Conservation (phyloP, 1,140 invertebrate genomes). For the Drosophila sulfurigaster region DNA sequence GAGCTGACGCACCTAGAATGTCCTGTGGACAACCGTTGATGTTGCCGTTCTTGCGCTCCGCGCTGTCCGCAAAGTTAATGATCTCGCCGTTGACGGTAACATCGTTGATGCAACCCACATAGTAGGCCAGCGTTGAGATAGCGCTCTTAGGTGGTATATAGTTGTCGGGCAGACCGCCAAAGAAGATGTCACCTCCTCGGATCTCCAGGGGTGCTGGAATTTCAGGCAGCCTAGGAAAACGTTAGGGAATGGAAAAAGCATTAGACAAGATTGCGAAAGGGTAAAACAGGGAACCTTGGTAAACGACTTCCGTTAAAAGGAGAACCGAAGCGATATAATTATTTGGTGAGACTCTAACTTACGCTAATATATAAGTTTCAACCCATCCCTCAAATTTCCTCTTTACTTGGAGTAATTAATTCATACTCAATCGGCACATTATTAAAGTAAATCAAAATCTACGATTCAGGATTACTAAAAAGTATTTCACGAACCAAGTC, state of each 20-base stretch:
- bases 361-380: no score
- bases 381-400: no score
- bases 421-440: no score
- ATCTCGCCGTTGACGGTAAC: slow-evolving; percentile 93
- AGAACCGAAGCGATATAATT: no score
- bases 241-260: neutral
- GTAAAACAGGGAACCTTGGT: no score
- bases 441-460: no score
- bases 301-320: no score
- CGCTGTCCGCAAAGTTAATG: slow-evolving; percentile 92
- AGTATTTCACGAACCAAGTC: no score
- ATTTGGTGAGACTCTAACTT: no score
- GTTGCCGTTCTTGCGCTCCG: slow-evolving; percentile 87
- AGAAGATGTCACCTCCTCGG: slow-evolving; percentile 89
- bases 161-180: slow-evolving; percentile 92
- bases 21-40: slow-evolving; percentile 88
- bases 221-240: slow-evolving; percentile 42
- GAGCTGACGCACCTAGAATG: slow-evolving; percentile 66
- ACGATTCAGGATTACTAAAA: no score
- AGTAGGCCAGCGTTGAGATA: slow-evolving; percentile 86
- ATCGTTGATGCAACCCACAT: slow-evolving; percentile 95
- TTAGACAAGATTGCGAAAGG: neutral
- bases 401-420: no score
- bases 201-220: slow-evolving; percentile 87
- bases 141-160: slow-evolving; percentile 84